A percentile compares a stretch with the other conserved stretches of the same genome.
These are phyloP conservation scores for Lytechinus variegatus DNA, from an alignment of 35 echinoderm and acorn worm genomes.

Conservation along the genomic window DNA sequence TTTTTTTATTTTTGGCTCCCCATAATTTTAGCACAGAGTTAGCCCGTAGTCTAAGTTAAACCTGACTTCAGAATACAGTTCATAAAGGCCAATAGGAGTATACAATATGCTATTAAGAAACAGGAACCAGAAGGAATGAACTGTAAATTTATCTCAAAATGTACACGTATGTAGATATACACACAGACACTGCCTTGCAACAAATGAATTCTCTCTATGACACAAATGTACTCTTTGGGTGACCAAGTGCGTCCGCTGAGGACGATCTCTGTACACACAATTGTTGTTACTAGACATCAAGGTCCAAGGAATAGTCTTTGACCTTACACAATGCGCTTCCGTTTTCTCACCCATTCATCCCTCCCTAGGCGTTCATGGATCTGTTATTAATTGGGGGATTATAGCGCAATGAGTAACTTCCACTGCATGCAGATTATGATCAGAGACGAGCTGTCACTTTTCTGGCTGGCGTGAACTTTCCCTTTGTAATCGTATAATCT, in stretches of 20 bases:
- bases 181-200: too few species aligned
- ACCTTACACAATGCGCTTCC: not conserved
- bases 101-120: too few species aligned
- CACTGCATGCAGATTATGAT: not conserved
- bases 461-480: not conserved
- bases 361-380: not conserved
- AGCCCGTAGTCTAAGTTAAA: too few species aligned
- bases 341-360: not conserved
- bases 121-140: too few species aligned
- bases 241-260: not conserved
- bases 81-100: too few species aligned
- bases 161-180: too few species aligned
- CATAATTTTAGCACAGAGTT: too few species aligned
- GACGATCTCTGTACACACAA: not conserved
- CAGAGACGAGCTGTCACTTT: not conserved
- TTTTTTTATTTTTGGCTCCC: too few species aligned
- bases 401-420: constrained; percentile 6
- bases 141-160: too few species aligned
- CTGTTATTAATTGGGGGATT: constrained; percentile 7
- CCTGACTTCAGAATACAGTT: too few species aligned
- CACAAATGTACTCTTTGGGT: not conserved
- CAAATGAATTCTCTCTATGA: too few species aligned
- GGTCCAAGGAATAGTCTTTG: not conserved
- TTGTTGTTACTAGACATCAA: not conserved
- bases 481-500: not conserved